Conservation (phyloP, 2,888 invertebrate species). For the Trilocha varians region DNA sequence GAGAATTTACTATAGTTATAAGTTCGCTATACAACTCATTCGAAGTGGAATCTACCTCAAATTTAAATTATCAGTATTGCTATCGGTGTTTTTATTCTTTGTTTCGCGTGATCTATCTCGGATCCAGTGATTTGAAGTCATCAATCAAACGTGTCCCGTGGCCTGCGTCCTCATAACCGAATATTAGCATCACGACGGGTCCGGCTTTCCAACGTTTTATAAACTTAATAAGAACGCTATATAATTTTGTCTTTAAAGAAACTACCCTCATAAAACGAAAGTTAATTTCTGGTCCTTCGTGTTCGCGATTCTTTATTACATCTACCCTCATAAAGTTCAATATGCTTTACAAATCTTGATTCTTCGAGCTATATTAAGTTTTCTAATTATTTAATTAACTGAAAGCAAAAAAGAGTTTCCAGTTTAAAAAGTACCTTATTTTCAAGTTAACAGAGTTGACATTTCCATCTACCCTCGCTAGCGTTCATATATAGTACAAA, state of each 20-base stretch:
- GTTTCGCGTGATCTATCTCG: constrained; percentile 23
- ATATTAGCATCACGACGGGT: constrained; percentile 59
- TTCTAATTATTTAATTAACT: too few species aligned
- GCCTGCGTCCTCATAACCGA: constrained; percentile 65
- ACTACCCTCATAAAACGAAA: neutral
- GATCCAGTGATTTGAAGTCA: constrained; percentile 73
- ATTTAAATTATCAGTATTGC: neutral
- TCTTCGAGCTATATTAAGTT: too few species aligned
- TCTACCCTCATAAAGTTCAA: too few species aligned
- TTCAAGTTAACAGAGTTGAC: too few species aligned
- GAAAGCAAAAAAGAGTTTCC: too few species aligned
- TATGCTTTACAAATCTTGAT: too few species aligned
- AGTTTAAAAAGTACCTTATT: too few species aligned
- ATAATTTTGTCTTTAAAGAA: neutral
- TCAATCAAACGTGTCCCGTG: constrained; percentile 60
- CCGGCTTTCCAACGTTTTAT: constrained; percentile 34
- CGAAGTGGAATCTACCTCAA: neutral
- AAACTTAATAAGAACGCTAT: constrained; percentile 27
- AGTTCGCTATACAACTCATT: neutral
- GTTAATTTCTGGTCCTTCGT: too few species aligned
- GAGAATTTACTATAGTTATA: too few species aligned
- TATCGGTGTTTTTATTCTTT: constrained; percentile 4
- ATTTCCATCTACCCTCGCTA: constrained; percentile 5
- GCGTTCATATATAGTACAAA: constrained; percentile 32
- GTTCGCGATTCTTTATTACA: too few species aligned